A percentile compares a stretch with the other conserved stretches of the same genome.
Evolutionary conservation across 2,113 vertebrate species (phyloP).

Genomic region (Phylloscopus whistleri): DNA sequence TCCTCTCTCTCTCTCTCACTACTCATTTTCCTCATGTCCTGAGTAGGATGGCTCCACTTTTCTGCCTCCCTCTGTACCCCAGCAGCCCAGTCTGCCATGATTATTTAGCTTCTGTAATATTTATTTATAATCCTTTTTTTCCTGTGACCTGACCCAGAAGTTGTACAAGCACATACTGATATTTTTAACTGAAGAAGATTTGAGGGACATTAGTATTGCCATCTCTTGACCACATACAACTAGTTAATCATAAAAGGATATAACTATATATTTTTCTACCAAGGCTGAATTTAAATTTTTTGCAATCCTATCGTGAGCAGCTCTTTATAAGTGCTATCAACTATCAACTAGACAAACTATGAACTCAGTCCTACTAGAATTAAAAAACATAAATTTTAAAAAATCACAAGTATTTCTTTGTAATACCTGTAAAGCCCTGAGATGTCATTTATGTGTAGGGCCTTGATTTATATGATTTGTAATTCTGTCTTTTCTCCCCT

Average conservation of each 20-base stretch:
- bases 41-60: not conserved
- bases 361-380: not conserved
- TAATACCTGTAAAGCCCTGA: not conserved
- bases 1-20: not conserved
- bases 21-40: not conserved
- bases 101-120: not conserved
- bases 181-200: not conserved
- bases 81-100: not conserved
- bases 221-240: not conserved
- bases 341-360: not conserved
- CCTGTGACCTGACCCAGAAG: not conserved
- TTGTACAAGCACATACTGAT: not conserved
- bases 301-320: not conserved
- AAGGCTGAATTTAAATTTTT: not conserved
- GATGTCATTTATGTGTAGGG: not conserved
- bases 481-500: not conserved
- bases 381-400: not conserved
- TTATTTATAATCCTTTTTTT: not conserved
- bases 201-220: not conserved
- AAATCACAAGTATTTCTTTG: not conserved
- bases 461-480: not conserved
- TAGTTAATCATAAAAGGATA: not conserved
- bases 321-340: not conserved
- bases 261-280: not conserved
- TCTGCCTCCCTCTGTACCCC: not conserved